These are phyloP conservation scores for Plagodis dolabraria DNA, from an alignment of 2,888 invertebrate species.

Conservation along the genomic window DNA sequence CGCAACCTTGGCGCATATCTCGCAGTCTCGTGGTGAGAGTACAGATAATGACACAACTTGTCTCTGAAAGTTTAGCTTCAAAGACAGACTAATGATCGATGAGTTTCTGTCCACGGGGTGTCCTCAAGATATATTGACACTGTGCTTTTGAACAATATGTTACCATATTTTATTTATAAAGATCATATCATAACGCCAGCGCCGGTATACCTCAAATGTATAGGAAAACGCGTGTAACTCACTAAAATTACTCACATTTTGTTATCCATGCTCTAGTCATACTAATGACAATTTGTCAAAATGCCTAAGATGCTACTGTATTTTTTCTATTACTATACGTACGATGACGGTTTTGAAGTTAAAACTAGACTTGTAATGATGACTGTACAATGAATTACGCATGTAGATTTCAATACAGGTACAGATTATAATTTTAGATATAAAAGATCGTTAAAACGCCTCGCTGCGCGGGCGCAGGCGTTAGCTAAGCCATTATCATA, in stretches of 20 bases:
- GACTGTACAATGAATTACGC: conserved; percentile 53
- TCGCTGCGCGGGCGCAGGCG: conserved; percentile 32
- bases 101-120: too few relatives aligned
- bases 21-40: conserved; percentile 29
- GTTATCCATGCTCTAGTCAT: not conserved
- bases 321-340: not conserved
- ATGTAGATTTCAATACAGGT: conserved; percentile 66
- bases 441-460: conserved; percentile 50
- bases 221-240: too few relatives aligned
- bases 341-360: not conserved
- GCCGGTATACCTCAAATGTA: too few relatives aligned
- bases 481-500: conserved; percentile 18
- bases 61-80: not conserved
- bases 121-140: too few relatives aligned
- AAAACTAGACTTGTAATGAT: conserved; percentile 17
- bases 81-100: too few relatives aligned
- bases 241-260: too few relatives aligned
- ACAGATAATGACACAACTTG: conserved; percentile 23
- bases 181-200: too few relatives aligned
- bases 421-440: conserved; percentile 64
- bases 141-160: too few relatives aligned
- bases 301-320: too few relatives aligned
- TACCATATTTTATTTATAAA: too few relatives aligned
- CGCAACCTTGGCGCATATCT: conserved; percentile 57
- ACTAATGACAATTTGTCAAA: too few relatives aligned